phyloP scores from a whole-genome alignment of 2,888 invertebrate species.

The Phalera bucephala region DNA sequence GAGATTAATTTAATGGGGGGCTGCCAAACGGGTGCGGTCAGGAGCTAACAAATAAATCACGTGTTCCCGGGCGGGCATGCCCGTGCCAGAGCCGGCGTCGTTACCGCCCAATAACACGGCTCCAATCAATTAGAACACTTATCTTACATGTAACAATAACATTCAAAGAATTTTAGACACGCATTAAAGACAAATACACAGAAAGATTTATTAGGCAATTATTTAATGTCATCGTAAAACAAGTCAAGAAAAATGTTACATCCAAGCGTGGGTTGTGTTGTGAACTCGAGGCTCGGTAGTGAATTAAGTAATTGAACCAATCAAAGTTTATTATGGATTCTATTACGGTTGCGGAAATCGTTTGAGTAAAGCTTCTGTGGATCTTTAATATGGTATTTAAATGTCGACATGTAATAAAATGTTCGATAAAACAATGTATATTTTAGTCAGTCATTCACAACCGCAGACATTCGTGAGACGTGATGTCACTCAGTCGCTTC shows the following conservation, averaged over 20 bases:
- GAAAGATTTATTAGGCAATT: constrained; percentile 19
- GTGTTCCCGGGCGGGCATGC: constrained; percentile 12
- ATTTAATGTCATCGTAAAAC: constrained; percentile 23
- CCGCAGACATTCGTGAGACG: constrained; percentile 51
- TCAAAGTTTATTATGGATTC: constrained; percentile 51
- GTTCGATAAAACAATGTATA: constrained; percentile 24
- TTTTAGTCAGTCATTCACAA: constrained; percentile 28
- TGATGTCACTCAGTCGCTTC: constrained; percentile 67
- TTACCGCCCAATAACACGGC: constrained; percentile 1
- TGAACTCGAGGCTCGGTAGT: constrained; percentile 40
- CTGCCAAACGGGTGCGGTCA: constrained; percentile 37
- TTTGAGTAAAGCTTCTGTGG: constrained; percentile 33
- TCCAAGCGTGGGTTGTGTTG: constrained; percentile 39
- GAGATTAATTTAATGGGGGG: constrained; percentile 32
- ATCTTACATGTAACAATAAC: neutral
- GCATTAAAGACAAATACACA: neutral
- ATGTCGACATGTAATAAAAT: constrained; percentile 13
- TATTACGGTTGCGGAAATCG: constrained; percentile 43
- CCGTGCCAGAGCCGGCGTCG: constrained; percentile 1
- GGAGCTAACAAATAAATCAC: constrained; percentile 41
- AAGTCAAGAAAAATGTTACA: constrained; percentile 32
- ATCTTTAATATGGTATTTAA: constrained; percentile 12
- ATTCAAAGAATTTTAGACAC: constrained; percentile 1
- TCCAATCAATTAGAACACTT: constrained; percentile 13
- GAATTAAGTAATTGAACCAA: constrained; percentile 64